phyloP scores from a whole-genome alignment of 2,113 vertebrate species.

The Oxyruncus cristatus region DNA sequence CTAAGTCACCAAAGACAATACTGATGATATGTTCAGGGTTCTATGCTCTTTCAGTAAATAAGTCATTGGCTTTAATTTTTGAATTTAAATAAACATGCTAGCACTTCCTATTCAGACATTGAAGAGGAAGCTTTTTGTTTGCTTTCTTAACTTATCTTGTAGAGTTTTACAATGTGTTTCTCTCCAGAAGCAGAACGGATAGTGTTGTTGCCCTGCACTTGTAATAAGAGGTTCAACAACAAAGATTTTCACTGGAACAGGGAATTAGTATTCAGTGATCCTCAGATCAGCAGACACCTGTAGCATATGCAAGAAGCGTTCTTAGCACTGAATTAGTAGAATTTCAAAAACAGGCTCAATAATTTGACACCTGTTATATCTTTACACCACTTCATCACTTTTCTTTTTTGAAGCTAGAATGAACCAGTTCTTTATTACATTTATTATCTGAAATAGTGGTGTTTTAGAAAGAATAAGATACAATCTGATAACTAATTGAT shows the following conservation, averaged over 20 bases:
- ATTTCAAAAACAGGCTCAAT: neutral
- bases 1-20: neutral
- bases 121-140: neutral
- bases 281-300: neutral
- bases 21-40: neutral
- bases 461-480: neutral
- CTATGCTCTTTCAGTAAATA: neutral
- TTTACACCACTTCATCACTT: neutral
- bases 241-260: neutral
- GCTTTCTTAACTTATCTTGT: neutral
- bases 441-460: neutral
- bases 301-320: neutral
- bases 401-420: neutral
- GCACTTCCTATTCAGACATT: neutral
- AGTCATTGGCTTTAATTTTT: neutral
- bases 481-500: neutral
- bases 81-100: neutral
- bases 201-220: neutral
- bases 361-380: neutral
- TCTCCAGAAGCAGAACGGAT: neutral
- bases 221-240: neutral
- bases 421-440: neutral
- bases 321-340: neutral
- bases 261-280: neutral
- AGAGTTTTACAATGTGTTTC: neutral